Base-by-base conservation (phyloP, 2,797 vertebrate genomes). In the Hephaestus fuliginosus region DNA sequence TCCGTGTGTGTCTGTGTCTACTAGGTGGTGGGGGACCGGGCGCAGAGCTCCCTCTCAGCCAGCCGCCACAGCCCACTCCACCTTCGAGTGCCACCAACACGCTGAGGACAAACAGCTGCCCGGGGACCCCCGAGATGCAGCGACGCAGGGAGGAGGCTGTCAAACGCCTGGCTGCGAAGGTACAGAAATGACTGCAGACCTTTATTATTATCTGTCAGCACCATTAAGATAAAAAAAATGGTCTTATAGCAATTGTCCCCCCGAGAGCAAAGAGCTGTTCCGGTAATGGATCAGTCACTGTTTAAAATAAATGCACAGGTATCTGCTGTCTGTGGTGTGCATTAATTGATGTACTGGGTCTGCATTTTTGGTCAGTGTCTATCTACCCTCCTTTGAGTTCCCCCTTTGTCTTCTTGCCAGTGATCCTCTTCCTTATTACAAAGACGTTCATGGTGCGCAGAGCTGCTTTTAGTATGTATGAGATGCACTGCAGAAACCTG, bases 91-190 rank as follows among this genome's bases (percentile, higher is more conserved):
- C 93, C 61, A 88, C 89, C 82, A 95, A 75, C 66, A 92, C 94
- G 1, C 3, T 93, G 81, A 97, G 94, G 86, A 87, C 85, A 7
- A 88, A 65, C 83, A 86, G 90, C 56, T 95, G 94, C 78, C 90
- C 96, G 5, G 93, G 93, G 41, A 77, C 94, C 83, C 93, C 97
- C 0, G 98, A 98, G 78, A 88, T 91, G 89, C 97, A 93, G 74
- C 95, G 90, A 14, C 92, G 91, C 0, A 82, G 91, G 61, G 97
- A 96, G 58, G 97, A 97, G 80, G 94, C 97, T 0, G 97, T 97
- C 81, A 97, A 95, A 86, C 95, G 93, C 28, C 96, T 99, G 3
- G 98, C 98, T 30, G 94, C 97, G 7, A 98, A 97, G 97, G 98
- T 99, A 95, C 8, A 67, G 48, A 67, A n/a, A 56, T 13, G 9